Percentiles rank a stretch among this genome's conserved stretches.
Conservation (phyloP, 2,888 invertebrate species). For the Callyntrura sp. region DNA sequence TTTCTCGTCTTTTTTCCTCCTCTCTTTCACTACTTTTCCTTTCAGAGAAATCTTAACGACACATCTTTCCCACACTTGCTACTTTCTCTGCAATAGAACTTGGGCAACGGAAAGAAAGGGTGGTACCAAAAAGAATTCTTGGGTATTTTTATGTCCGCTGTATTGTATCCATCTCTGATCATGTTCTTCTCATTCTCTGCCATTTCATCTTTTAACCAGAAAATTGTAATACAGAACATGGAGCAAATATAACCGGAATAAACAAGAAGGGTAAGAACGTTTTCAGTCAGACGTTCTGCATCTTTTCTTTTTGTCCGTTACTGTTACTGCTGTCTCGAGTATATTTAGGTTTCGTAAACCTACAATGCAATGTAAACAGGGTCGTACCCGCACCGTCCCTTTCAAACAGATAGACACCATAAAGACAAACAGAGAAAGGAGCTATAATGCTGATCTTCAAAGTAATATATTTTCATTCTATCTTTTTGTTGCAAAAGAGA, state of each 20-base stretch:
- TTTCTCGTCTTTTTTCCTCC: background rate
- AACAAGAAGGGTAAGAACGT: constrained; percentile 28
- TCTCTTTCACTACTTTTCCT: constrained; percentile 21
- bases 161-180: constrained; percentile 50
- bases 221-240: constrained; percentile 17
- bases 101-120: background rate
- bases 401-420: constrained; percentile 1
- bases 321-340: background rate
- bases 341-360: background rate
- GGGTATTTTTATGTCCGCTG: background rate
- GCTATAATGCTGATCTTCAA: background rate
- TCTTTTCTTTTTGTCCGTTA: background rate
- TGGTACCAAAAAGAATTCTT: background rate
- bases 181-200: constrained; percentile 26
- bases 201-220: constrained; percentile 31
- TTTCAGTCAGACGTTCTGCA: background rate
- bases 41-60: constrained; percentile 68
- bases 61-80: constrained; percentile 59
- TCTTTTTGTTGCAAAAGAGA: constrained; percentile 3
- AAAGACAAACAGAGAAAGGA: constrained; percentile 18
- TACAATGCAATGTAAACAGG: background rate
- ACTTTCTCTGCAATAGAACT: constrained; percentile 11
- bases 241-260: constrained; percentile 45
- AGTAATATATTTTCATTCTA: constrained; percentile 7
- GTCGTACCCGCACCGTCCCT: too few relatives aligned